Conservation (phyloP, 2,113 vertebrate species). For the Daubentonia madagascariensis region DNA sequence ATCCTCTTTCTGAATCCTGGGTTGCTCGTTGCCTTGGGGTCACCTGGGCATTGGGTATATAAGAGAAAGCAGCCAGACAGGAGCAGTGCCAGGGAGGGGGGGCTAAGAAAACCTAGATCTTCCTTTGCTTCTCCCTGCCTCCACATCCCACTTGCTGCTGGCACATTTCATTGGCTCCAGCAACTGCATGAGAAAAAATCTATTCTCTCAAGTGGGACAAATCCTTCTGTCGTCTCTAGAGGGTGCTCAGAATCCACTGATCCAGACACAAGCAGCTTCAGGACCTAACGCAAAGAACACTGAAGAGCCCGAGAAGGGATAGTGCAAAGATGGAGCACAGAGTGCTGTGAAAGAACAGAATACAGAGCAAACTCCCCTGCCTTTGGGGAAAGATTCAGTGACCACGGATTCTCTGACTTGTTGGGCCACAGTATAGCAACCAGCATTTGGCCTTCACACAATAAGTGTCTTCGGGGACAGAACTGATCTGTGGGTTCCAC, state of each 20-base stretch:
- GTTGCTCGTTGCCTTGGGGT: background rate
- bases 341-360: background rate
- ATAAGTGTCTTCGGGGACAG: background rate
- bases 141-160: background rate
- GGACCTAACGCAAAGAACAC: background rate
- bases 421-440: background rate
- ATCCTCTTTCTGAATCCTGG: background rate
- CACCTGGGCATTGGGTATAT: background rate
- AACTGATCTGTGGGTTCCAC: background rate
- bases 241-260: conserved; percentile 32
- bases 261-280: background rate
- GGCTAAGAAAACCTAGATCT: background rate
- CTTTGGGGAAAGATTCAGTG: background rate
- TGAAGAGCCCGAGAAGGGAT: background rate
- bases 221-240: conserved; percentile 9
- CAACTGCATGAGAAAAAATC: background rate
- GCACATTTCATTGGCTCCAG: background rate
- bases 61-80: background rate
- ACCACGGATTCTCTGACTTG: background rate
- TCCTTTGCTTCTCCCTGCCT: background rate
- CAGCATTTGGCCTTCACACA: background rate
- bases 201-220: background rate
- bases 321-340: background rate
- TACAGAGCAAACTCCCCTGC: background rate
- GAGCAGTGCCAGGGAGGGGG: background rate